Evolutionary conservation across 2,113 vertebrate genomes (phyloP).

Genomic region (Diadophis punctatus): DNA sequence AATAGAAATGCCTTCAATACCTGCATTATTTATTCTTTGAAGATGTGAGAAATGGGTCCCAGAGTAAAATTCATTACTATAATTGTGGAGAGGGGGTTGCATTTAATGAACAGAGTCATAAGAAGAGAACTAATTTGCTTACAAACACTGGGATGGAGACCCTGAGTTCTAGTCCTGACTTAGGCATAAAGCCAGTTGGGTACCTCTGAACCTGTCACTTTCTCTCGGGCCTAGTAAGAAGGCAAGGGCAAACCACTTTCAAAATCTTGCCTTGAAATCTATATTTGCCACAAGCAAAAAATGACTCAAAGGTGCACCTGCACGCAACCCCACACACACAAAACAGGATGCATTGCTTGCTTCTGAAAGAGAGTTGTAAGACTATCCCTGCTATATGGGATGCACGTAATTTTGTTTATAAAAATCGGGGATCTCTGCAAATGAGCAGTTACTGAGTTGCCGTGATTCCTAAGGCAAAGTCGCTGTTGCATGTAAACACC

Average conservation of each 20-base stretch:
- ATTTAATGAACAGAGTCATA: slow-evolving; percentile 47
- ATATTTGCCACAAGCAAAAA: not conserved
- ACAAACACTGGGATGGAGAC: not conserved
- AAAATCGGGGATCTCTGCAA: slow-evolving; percentile 39
- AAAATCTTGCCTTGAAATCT: not conserved
- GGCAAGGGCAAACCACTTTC: not conserved
- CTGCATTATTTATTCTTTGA: not conserved
- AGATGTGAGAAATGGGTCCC: not conserved
- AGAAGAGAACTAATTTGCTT: not conserved
- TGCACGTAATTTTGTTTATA: slow-evolving; percentile 45
- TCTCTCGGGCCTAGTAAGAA: not conserved
- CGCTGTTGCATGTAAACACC: slow-evolving; percentile 36
- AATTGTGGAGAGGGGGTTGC: slow-evolving; percentile 33
- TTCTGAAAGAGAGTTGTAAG: slow-evolving; percentile 34
- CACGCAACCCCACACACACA: not conserved
- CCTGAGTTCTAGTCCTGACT: not conserved
- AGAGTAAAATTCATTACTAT: slow-evolving; percentile 6
- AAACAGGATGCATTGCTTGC: not conserved
- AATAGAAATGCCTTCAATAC: not conserved
- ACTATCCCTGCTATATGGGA: slow-evolving; percentile 45
- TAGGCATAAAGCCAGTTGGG: not conserved
- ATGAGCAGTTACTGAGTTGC: slow-evolving; percentile 43
- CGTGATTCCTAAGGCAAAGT: slow-evolving; percentile 56
- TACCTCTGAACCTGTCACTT: not conserved
- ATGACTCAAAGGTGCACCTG: not conserved